These are phyloP conservation scores for Procambarus clarkii DNA, from an alignment of 1,140 invertebrate genomes.

Conservation along the genomic window DNA sequence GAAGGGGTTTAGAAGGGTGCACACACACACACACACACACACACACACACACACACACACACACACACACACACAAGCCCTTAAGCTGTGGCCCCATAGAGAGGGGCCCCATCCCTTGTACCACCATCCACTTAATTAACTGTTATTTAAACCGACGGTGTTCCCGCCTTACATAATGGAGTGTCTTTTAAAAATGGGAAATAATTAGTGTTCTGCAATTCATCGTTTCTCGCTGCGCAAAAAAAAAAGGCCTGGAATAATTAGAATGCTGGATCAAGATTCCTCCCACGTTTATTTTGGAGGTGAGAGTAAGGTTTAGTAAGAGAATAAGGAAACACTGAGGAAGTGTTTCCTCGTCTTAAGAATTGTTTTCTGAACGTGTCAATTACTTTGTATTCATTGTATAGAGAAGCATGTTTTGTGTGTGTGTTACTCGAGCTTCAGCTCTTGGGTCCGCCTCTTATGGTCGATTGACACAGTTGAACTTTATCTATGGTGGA, in stretches of 20 bases:
- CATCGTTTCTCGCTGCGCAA: neutral
- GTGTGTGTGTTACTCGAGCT: too few species aligned
- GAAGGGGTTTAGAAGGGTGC: too few species aligned
- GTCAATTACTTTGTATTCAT: too few species aligned
- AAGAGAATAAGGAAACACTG: too few species aligned
- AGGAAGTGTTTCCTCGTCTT: too few species aligned
- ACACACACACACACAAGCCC: slow-evolving; percentile 12
- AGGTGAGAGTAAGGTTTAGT: neutral
- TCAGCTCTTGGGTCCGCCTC: too few species aligned
- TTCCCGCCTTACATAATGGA: slow-evolving; percentile 10
- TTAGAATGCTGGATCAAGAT: slow-evolving; percentile 27
- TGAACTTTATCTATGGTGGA: too few species aligned
- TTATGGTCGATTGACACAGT: too few species aligned
- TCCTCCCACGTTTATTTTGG: neutral
- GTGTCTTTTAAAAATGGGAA: slow-evolving; percentile 15
- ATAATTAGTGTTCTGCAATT: slow-evolving; percentile 28
- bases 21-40: neutral
- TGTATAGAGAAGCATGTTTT: too few species aligned
- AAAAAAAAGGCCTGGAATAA: slow-evolving; percentile 3
- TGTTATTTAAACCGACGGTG: slow-evolving; percentile 16
- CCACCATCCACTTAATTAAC: slow-evolving; percentile 16
- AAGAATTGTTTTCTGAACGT: too few species aligned
- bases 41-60: neutral
- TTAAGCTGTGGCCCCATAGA: neutral
- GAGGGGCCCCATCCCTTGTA: neutral